Conservation (phyloP, 2,113 vertebrate species). For the Tamias sibiricus region DNA sequence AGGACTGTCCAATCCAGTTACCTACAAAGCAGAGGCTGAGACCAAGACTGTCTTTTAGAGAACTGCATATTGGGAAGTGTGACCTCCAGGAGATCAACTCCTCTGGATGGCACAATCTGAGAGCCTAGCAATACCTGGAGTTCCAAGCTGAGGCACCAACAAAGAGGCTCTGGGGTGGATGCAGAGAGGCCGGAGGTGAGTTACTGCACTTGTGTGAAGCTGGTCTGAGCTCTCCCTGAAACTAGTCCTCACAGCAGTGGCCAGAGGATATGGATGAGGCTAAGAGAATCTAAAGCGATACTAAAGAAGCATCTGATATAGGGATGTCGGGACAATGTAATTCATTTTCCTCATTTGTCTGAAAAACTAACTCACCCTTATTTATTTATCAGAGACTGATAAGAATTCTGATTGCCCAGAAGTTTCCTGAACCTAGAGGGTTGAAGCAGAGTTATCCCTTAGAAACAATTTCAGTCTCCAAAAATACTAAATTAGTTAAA, state of each 20-base stretch:
- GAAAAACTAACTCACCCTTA: not conserved
- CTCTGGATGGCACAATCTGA: not conserved
- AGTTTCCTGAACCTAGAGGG: not conserved
- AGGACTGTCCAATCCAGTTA: not conserved
- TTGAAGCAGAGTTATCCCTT: not conserved
- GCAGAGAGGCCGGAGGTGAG: not conserved
- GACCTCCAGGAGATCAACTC: not conserved
- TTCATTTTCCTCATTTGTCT: not conserved
- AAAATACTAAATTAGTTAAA: not conserved
- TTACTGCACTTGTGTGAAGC: rapidly evolving
- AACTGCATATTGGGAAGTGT: not conserved
- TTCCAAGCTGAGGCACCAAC: not conserved
- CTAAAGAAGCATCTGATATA: not conserved
- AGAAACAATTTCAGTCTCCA: not conserved
- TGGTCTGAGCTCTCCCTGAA: not conserved
- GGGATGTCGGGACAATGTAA: not conserved
- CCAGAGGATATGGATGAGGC: not conserved
- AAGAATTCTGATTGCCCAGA: not conserved
- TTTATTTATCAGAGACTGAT: not conserved
- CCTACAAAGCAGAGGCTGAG: not conserved
- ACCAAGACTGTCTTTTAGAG: not conserved
- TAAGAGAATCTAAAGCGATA: not conserved
- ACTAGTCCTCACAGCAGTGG: not conserved
- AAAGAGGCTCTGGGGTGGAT: not conserved
- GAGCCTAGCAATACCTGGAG: not conserved